Evolutionary conservation across 2,888 invertebrate genomes (phyloP).

Genomic region (Noctua comes): DNA sequence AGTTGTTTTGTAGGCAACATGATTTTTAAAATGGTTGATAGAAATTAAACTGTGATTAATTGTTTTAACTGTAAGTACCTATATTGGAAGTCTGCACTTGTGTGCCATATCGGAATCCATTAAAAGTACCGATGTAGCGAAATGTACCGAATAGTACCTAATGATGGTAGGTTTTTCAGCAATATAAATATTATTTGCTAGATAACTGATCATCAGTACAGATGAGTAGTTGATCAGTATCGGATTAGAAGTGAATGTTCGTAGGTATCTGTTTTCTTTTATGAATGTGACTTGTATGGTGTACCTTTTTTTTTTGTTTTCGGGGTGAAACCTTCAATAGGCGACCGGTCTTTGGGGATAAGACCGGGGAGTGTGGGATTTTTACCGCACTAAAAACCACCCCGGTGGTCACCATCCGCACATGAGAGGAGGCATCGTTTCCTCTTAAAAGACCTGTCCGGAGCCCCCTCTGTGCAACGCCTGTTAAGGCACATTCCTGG

Average conservation of each 20-base stretch:
- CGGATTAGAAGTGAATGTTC: not conserved
- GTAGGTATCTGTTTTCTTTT: not conserved
- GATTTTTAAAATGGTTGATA: not conserved
- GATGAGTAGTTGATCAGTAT: not conserved
- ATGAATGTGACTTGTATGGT: no score
- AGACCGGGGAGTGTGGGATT: no score
- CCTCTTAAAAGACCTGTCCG: no score
- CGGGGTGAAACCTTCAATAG: no score
- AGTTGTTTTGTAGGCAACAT: conserved; percentile 1
- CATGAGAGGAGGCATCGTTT: no score
- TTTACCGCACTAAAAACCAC: no score
- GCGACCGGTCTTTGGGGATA: no score
- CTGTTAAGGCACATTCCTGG: no score
- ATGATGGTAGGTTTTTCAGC: not conserved
- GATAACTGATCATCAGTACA: not conserved
- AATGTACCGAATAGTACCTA: not conserved
- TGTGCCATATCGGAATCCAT: not conserved
- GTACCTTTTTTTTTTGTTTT: no score
- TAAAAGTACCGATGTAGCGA: not conserved
- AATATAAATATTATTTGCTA: not conserved
- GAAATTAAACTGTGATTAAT: not conserved
- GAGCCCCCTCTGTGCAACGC: no score
- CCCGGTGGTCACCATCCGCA: no score
- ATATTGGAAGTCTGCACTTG: no score
- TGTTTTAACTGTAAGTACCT: not conserved